Percentiles rank a stretch among this genome's conserved stretches.
These are phyloP conservation scores for Patiria miniata DNA, from an alignment of 35 echinoderm and acorn worm species.

Conservation along the genomic window DNA sequence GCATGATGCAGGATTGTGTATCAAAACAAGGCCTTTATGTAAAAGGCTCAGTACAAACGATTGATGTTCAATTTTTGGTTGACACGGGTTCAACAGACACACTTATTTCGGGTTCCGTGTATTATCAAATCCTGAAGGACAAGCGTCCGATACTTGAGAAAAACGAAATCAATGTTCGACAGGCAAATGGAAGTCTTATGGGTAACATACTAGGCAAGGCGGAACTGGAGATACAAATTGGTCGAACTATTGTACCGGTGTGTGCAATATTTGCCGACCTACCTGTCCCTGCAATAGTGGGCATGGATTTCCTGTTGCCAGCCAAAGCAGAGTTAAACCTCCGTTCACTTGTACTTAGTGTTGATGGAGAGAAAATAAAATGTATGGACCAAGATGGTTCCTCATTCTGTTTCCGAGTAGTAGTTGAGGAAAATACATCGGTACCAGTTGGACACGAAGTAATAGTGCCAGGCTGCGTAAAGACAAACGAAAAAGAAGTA, in stretches of 20 bases:
- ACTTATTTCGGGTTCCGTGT: neutral
- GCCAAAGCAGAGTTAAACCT: neutral
- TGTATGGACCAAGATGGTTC: neutral
- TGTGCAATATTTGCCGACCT: neutral
- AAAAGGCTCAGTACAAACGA: neutral
- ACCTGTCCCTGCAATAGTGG: neutral
- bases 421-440: neutral
- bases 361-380: slow-evolving; percentile 3
- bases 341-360: neutral
- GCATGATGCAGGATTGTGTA: neutral
- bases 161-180: neutral
- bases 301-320: neutral
- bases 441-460: slow-evolving; percentile 33
- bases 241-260: neutral
- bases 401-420: neutral
- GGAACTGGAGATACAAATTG: neutral
- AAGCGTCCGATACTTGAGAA: neutral
- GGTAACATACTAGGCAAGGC: neutral
- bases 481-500: neutral
- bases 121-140: neutral
- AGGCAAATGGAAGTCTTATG: slow-evolving; percentile 7
- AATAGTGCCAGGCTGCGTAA: neutral
- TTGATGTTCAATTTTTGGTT: neutral
- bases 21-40: neutral
- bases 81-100: neutral